Percentiles rank a stretch among this genome's conserved stretches.
phyloP scores from a whole-genome alignment of 2,888 invertebrate species.

The Eupithecia subfuscata region DNA sequence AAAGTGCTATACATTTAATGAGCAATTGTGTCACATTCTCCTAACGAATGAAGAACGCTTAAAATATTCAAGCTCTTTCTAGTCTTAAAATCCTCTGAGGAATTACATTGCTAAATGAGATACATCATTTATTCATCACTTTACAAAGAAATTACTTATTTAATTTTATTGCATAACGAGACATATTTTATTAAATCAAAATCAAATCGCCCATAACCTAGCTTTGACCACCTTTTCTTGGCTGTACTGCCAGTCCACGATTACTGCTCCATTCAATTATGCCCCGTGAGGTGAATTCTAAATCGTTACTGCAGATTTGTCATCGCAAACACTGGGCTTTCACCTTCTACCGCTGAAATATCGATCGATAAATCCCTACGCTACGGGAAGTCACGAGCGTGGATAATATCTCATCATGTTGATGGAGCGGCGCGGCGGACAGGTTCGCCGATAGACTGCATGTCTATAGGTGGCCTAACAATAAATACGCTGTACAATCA shows the following conservation, averaged over 20 bases:
- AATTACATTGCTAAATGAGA: neutral
- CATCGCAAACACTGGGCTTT: constrained; percentile 64
- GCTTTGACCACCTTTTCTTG: neutral
- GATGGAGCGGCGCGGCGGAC: constrained; percentile 60
- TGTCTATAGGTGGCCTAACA: constrained; percentile 58
- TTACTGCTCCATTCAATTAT: constrained; percentile 69
- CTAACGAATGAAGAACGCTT: neutral
- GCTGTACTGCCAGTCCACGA: neutral
- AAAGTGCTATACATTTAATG: neutral
- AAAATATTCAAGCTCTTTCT: neutral
- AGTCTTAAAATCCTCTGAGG: neutral
- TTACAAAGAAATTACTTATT: neutral
- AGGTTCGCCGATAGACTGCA: constrained; percentile 56
- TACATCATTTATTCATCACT: neutral
- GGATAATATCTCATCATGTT: constrained; percentile 56
- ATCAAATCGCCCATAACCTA: neutral
- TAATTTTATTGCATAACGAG: neutral
- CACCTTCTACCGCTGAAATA: constrained; percentile 64
- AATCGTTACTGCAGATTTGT: constrained; percentile 61
- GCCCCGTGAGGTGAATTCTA: constrained; percentile 74
- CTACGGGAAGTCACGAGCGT: constrained; percentile 52
- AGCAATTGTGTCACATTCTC: neutral
- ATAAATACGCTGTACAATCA: constrained; percentile 75
- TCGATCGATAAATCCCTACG: constrained; percentile 43
- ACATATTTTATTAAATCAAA: neutral